phyloP scores from a whole-genome alignment of 2,888 invertebrate species.

The Scrobipalpa costella region DNA sequence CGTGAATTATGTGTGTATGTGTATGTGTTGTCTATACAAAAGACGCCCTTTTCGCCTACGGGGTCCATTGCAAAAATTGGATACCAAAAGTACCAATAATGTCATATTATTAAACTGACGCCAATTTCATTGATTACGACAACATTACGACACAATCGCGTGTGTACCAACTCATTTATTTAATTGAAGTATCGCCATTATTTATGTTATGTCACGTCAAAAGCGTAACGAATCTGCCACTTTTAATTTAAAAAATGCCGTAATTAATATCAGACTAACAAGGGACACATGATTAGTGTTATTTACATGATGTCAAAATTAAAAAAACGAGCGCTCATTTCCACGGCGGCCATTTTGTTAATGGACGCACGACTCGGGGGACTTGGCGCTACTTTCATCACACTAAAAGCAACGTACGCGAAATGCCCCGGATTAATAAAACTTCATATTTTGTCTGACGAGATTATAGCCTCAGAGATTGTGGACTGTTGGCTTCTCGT shows the following conservation, averaged over 20 bases:
- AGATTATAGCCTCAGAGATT: constrained; percentile 34
- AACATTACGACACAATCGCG: neutral
- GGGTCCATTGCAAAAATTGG: no score
- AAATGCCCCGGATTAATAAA: constrained; percentile 75
- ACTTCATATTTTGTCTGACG: constrained; percentile 63
- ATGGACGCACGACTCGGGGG: constrained; percentile 73
- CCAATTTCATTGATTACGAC: no score
- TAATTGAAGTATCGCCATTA: constrained; percentile 12
- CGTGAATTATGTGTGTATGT: no score
- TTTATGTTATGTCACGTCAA: constrained; percentile 7
- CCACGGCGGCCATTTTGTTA: constrained; percentile 75
- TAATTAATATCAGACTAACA: constrained; percentile 60
- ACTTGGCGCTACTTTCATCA: constrained; percentile 74
- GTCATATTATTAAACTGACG: no score
- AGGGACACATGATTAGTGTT: constrained; percentile 65
- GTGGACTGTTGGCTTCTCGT: no score
- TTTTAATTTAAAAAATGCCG: constrained; percentile 44
- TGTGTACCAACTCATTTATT: neutral
- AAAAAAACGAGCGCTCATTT: constrained; percentile 75
- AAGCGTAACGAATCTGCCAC: constrained; percentile 18
- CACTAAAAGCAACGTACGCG: constrained; percentile 76
- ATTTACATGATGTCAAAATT: constrained; percentile 74
- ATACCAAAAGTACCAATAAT: no score
- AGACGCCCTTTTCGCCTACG: no score
- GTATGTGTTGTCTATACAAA: no score